These are phyloP conservation scores for Zingel zingel DNA, from an alignment of 2,113 vertebrate genomes.

Conservation along the genomic window DNA sequence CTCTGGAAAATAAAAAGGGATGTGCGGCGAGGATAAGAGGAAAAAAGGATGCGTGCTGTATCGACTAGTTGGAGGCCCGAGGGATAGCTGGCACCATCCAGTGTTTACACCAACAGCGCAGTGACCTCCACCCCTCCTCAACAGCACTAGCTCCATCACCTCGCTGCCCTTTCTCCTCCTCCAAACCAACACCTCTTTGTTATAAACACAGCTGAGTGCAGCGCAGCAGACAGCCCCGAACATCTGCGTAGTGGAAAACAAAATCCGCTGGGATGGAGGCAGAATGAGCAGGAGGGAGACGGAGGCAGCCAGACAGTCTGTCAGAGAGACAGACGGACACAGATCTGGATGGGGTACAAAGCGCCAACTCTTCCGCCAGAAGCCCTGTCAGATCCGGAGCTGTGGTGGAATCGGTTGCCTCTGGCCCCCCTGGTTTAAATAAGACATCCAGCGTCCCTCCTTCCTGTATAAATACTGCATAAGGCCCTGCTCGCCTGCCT, in stretches of 20 bases:
- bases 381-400: slow-evolving; percentile 59
- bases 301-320: slow-evolving; percentile 61
- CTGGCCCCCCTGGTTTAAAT: slow-evolving; percentile 48
- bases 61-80: slow-evolving; percentile 52
- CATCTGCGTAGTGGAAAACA: slow-evolving; percentile 77
- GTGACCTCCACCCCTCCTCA: slow-evolving; percentile 55
- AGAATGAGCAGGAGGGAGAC: slow-evolving; percentile 41
- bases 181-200: slow-evolving; percentile 78
- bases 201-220: slow-evolving; percentile 80
- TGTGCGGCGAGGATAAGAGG: slow-evolving; percentile 14
- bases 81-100: slow-evolving; percentile 68
- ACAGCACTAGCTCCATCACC: slow-evolving; percentile 52
- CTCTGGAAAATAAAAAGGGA: slow-evolving; percentile 40
- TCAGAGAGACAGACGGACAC: slow-evolving; percentile 56
- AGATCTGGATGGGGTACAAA: slow-evolving; percentile 65
- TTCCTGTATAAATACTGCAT: slow-evolving; percentile 47
- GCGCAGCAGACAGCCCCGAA: slow-evolving; percentile 71
- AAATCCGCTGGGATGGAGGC: slow-evolving; percentile 70
- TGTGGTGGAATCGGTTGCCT: slow-evolving; percentile 42
- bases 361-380: slow-evolving; percentile 55
- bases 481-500: neutral
- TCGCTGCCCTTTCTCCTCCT: slow-evolving; percentile 60
- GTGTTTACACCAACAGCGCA: slow-evolving; percentile 72
- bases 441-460: slow-evolving; percentile 31
- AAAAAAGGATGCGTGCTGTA: slow-evolving; percentile 41